Base-by-base conservation (phyloP, 2,888 invertebrate genomes). In the Drosophila meridiana region DNA sequence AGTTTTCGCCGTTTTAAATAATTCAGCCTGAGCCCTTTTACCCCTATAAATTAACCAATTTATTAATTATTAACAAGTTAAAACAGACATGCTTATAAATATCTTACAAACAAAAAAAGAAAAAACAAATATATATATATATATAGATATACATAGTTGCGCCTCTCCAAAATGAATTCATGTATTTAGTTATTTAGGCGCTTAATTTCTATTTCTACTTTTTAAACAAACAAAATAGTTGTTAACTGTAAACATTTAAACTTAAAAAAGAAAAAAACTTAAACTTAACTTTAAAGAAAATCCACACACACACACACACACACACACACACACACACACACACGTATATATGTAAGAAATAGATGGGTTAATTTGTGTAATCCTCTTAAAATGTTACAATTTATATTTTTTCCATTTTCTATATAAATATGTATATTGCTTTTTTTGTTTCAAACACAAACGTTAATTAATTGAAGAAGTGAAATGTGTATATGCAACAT, bases 121-220 rank as follows among this genome's bases (percentile, higher is more conserved):
- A 20, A 52, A 50, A 58, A 30, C 55, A 34, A 32, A 50, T 8
- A 59, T 30, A 48, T 32, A n/a, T n/a, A 67, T 5, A n/a, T 57
- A 56, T 28, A 53, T 52, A 64, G 52, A 64, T 43, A 38, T 38
- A 59, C 50, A 53, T 60, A 61, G 70, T 50, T 69, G 66, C 68
- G 74, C 66, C 62, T 43, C 60, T 53, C 55, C 32, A 20, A 60
- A 72, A 62, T 80, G 52, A 63, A 76, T 72, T 76, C 50, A 60
- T 87, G 76, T 86, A 87, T 73, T 83, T 85, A 76, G 81, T 83
- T 80, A 64, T 55, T 69, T 72, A 76, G 86, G 76, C 76, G 81
- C 78, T 86, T 81, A 52, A 83, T 81, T 81, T 79, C 52, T 73
- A 77, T 34, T 55, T 56, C 40, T 76, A 71, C 40, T 60, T 71